Conservation (phyloP, 2,113 vertebrate species). For the Mustela lutreola region DNA sequence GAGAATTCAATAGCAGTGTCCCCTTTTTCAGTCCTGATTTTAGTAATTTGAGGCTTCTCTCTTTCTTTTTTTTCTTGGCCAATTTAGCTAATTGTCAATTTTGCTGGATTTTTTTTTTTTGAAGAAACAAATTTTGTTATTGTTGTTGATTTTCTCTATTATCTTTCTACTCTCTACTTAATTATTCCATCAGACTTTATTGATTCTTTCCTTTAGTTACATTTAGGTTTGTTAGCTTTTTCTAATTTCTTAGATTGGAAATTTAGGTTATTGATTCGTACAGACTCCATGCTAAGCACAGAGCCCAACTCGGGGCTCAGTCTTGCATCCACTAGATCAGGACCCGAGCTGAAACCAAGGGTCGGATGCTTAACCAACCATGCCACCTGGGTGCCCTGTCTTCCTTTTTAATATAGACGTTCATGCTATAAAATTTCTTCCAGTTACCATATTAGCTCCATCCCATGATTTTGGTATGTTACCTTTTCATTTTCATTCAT, state of each 20-base stretch:
- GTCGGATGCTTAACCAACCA: background rate
- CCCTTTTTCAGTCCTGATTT: background rate
- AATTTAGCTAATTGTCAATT: background rate
- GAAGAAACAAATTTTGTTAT: background rate
- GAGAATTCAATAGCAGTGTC: background rate
- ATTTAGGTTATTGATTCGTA: background rate
- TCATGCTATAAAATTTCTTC: background rate
- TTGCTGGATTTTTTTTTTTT: background rate
- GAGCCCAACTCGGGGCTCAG: background rate
- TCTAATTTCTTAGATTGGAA: background rate
- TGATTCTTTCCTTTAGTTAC: background rate
- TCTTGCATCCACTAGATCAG: background rate
- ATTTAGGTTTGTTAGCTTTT: background rate
- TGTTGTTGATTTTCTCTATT: background rate
- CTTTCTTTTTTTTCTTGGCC: background rate
- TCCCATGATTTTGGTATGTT: background rate
- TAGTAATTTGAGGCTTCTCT: background rate
- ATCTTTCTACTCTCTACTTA: background rate
- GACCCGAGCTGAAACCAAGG: background rate
- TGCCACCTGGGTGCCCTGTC: background rate
- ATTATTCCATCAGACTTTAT: background rate
- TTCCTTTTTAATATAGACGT: background rate
- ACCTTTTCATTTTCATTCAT: background rate
- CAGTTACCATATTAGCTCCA: background rate
- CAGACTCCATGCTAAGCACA: background rate